These are phyloP conservation scores for Metridium senile DNA, from an alignment of 92 coral and sea anemone species.

Conservation along the genomic window DNA sequence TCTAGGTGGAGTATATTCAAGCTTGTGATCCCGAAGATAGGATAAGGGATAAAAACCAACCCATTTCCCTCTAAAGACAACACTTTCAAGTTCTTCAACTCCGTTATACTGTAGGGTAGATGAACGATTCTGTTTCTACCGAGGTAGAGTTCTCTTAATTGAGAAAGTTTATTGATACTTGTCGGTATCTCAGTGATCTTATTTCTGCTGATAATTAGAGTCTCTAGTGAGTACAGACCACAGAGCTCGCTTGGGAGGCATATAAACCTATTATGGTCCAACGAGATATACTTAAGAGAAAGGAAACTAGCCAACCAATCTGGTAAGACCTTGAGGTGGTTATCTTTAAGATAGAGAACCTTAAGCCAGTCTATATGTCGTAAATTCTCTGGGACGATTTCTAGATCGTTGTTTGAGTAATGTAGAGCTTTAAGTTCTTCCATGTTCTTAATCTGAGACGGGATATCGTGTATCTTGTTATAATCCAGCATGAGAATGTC, in stretches of 20 bases:
- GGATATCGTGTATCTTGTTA: conserved; percentile 60
- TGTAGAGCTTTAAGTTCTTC: conserved; percentile 60
- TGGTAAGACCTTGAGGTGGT: conserved; percentile 59
- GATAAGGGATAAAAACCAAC: conserved; percentile 47
- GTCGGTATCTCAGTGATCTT: conserved; percentile 64
- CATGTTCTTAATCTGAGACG: conserved; percentile 46
- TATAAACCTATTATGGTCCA: conserved; percentile 64
- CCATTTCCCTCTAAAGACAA: conserved; percentile 69
- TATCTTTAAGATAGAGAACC: conserved; percentile 63
- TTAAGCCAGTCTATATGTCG: conserved; percentile 39
- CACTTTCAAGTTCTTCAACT: conserved; percentile 51
- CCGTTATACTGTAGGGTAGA: conserved; percentile 64
- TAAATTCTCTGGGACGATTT: conserved; percentile 57
- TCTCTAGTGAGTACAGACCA: conserved; percentile 56
- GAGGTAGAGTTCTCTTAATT: conserved; percentile 68
- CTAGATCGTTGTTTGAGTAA: conserved; percentile 56
- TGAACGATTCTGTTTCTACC: conserved; percentile 56
- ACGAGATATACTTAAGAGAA: conserved; percentile 54
- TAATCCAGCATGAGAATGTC: conserved; percentile 69
- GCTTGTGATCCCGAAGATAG: conserved; percentile 50
- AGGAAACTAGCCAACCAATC: conserved; percentile 75
- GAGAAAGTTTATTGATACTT: conserved; percentile 50
- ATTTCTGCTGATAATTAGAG: conserved; percentile 69
- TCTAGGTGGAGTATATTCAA: conserved; percentile 59
- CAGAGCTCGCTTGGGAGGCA: conserved; percentile 76